These are phyloP conservation scores for Antechinus stuartii DNA, from an alignment of 2,113 vertebrate genomes.

Conservation along the genomic window DNA sequence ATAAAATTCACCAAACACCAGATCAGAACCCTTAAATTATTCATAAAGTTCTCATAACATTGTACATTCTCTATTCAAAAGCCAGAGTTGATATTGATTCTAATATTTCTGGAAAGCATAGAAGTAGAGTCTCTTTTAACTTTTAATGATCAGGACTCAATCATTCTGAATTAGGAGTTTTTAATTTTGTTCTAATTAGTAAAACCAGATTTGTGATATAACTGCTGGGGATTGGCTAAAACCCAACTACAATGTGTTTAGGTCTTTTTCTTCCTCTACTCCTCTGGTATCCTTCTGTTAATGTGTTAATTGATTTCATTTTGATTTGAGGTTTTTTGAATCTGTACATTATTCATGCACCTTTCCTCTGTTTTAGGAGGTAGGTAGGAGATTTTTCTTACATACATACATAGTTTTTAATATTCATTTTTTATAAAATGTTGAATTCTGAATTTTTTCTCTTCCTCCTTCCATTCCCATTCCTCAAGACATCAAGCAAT, in stretches of 20 bases:
- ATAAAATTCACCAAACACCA: slow-evolving; percentile 57
- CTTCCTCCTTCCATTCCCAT: too few relatives aligned
- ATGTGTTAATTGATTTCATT: slow-evolving; percentile 63
- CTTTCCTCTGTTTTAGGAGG: background rate
- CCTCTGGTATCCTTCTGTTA: slow-evolving; percentile 51
- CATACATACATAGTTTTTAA: too few relatives aligned
- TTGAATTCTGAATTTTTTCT: too few relatives aligned
- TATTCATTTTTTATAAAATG: too few relatives aligned
- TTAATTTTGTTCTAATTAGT: slow-evolving; percentile 21
- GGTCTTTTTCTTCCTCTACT: slow-evolving; percentile 17
- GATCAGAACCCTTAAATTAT: slow-evolving; percentile 57
- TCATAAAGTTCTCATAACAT: slow-evolving; percentile 45
- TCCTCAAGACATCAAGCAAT: too few relatives aligned
- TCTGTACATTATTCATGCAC: background rate
- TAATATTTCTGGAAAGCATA: slow-evolving; percentile 52
- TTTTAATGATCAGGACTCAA: slow-evolving; percentile 10
- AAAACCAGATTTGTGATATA: slow-evolving; percentile 64
- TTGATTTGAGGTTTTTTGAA: slow-evolving; percentile 49
- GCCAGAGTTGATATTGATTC: slow-evolving; percentile 13
- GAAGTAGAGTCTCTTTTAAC: background rate
- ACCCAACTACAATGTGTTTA: background rate
- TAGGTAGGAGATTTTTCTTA: background rate
- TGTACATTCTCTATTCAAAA: slow-evolving; percentile 40
- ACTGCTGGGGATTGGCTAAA: slow-evolving; percentile 60
- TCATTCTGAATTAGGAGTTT: slow-evolving; percentile 46